These are phyloP conservation scores for Epicauta chinensis DNA, from an alignment of 1,140 invertebrate species.

Conservation along the genomic window DNA sequence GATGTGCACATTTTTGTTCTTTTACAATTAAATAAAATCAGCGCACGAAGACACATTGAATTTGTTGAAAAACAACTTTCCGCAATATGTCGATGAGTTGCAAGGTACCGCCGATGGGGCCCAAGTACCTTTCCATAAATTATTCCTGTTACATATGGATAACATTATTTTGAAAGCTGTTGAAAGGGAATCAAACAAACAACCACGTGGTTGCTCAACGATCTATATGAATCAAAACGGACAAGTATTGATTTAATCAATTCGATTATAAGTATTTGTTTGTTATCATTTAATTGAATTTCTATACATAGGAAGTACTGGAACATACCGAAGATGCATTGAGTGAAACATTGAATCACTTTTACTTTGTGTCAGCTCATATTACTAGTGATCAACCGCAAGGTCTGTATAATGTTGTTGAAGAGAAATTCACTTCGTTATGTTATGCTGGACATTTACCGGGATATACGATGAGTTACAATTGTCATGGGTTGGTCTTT, in stretches of 20 bases:
- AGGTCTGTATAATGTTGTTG: conserved; percentile 56
- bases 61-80: conserved; percentile 61
- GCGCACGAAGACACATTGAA: conserved; percentile 69
- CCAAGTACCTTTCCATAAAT: conserved; percentile 73
- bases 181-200: conserved; percentile 44
- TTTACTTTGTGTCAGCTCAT: conserved; percentile 75
- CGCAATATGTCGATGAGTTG: conserved; percentile 77
- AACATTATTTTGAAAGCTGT: conserved; percentile 62
- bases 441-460: conserved; percentile 84
- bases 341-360: conserved; percentile 66
- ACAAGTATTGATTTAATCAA: conserved; percentile 46
- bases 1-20: no score
- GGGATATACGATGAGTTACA: conserved; percentile 84
- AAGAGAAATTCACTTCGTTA: conserved; percentile 75
- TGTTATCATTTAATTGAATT: conserved; percentile 1
- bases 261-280: background rate
- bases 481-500: conserved; percentile 74
- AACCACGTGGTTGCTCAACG: conserved; percentile 70
- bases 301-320: conserved; percentile 64
- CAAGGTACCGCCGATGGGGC: conserved; percentile 78
- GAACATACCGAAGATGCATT: conserved; percentile 83
- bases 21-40: no score
- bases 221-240: conserved; percentile 64
- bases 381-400: conserved; percentile 58
- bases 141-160: conserved; percentile 79